These are phyloP conservation scores for Rallus limicola DNA, from an alignment of 2,113 vertebrate species.

Conservation along the genomic window DNA sequence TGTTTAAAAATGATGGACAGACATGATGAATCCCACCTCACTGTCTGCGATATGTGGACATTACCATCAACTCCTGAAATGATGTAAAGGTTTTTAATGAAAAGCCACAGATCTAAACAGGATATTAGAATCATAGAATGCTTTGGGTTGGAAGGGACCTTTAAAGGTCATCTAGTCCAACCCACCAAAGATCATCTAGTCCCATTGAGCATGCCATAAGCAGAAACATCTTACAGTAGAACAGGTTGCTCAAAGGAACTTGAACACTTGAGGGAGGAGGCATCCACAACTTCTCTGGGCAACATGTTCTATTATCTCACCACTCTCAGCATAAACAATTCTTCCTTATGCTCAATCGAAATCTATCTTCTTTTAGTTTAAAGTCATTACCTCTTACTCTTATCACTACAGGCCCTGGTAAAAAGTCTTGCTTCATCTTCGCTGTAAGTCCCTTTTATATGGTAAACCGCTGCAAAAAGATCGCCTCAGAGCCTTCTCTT, in stretches of 20 bases:
- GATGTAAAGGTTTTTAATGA: not conserved
- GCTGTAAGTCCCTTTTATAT: not conserved
- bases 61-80: not conserved
- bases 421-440: not conserved
- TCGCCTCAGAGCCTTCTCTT: not conserved
- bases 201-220: not conserved
- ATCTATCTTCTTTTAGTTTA: not conserved
- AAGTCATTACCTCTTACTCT: not conserved
- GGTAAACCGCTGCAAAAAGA: not conserved
- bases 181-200: not conserved
- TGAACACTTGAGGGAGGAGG: not conserved
- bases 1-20: not conserved
- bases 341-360: not conserved
- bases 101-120: not conserved
- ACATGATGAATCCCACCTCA: not conserved
- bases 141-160: not conserved
- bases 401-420: not conserved
- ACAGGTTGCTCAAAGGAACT: not conserved
- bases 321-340: rapidly evolving
- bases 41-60: not conserved
- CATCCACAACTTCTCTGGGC: not conserved
- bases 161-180: not conserved
- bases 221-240: not conserved
- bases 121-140: not conserved
- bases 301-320: not conserved